These are phyloP conservation scores for Keiferia lycopersicella DNA, from an alignment of 2,888 invertebrate species.

Conservation along the genomic window DNA sequence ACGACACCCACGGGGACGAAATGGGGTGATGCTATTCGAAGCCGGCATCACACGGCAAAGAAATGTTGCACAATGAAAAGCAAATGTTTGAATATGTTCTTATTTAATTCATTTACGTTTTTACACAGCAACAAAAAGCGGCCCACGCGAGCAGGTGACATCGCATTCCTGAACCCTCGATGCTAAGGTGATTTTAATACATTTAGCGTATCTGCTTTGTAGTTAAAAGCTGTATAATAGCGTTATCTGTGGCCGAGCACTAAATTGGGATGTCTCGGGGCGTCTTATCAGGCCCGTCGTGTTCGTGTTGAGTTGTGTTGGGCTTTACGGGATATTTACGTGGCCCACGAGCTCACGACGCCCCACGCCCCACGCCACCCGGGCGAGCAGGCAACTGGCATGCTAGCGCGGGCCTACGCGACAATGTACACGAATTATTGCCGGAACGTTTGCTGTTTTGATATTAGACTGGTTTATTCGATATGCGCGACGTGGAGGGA, in stretches of 20 bases:
- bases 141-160: constrained; percentile 45
- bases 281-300: constrained; percentile 75
- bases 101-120: constrained; percentile 1
- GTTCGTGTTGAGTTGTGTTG: constrained; percentile 81
- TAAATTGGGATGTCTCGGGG: constrained; percentile 80
- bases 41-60: too few species aligned
- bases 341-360: constrained; percentile 38
- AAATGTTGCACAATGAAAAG: too few species aligned
- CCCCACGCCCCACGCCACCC: constrained; percentile 23
- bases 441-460: constrained; percentile 46
- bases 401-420: constrained; percentile 59
- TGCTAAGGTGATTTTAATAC: constrained; percentile 72
- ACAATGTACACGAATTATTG: constrained; percentile 69
- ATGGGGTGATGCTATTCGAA: too few species aligned
- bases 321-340: constrained; percentile 79
- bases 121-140: constrained; percentile 5
- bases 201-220: constrained; percentile 78
- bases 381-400: constrained; percentile 43
- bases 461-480: constrained; percentile 34
- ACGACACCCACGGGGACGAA: too few species aligned
- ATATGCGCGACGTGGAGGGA: not conserved
- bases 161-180: constrained; percentile 52
- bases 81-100: too few species aligned
- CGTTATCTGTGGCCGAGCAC: constrained; percentile 76
- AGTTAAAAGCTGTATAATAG: constrained; percentile 82